These are phyloP conservation scores for Bilobella aurantiaca DNA, from an alignment of 1,140 invertebrate species.

Conservation along the genomic window DNA sequence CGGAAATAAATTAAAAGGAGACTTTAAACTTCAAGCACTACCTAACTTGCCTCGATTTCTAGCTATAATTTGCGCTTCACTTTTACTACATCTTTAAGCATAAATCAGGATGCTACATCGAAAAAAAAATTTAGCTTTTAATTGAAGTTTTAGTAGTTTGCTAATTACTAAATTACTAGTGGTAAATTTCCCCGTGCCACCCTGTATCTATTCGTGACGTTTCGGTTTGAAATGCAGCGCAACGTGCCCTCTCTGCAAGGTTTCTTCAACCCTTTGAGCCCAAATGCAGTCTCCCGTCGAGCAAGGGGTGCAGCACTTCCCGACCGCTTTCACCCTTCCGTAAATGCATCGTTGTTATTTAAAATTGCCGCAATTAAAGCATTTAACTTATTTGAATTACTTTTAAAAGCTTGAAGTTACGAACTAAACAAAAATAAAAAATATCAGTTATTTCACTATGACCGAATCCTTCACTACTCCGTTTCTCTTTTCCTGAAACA, in stretches of 20 bases:
- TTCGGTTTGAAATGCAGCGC: no score
- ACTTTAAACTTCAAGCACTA: no score
- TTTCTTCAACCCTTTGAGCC: slow-evolving; percentile 28
- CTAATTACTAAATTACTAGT: background rate
- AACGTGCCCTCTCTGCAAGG: slow-evolving; percentile 27
- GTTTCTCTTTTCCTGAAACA: background rate
- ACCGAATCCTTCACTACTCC: background rate
- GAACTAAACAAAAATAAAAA: background rate
- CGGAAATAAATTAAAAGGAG: background rate
- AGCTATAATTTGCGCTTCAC: background rate
- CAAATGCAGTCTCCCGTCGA: slow-evolving; percentile 20
- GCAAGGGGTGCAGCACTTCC: slow-evolving; percentile 27
- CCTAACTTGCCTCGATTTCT: no score
- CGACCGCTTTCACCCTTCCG: background rate
- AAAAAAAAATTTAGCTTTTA: background rate
- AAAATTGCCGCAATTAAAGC: background rate
- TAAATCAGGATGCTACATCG: background rate
- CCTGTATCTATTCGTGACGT: background rate
- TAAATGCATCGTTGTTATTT: background rate
- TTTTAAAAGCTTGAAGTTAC: background rate
- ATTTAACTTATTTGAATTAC: background rate
- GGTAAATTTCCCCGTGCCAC: background rate
- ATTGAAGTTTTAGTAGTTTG: background rate
- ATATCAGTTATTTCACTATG: background rate
- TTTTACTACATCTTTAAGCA: background rate